These are phyloP conservation scores for Trachelus tabidus DNA, from an alignment of 2,888 invertebrate species.

Conservation along the genomic window DNA sequence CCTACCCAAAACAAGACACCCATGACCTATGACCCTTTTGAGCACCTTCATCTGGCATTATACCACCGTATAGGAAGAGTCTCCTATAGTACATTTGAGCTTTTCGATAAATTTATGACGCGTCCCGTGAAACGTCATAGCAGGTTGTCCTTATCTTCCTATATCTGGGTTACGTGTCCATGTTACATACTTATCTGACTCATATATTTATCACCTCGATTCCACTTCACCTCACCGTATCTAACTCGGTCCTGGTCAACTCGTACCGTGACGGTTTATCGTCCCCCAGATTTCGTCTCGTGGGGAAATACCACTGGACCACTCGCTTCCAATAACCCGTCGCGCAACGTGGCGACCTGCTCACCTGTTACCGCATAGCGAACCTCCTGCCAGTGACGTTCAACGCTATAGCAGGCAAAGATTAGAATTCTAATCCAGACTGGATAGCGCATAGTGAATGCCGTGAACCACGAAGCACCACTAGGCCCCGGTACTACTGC, in stretches of 20 bases:
- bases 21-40: conserved; percentile 17
- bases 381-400: too few species aligned
- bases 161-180: conserved; percentile 18
- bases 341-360: background rate
- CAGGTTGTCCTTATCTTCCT: conserved; percentile 26
- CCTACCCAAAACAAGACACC: conserved; percentile 23
- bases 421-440: too few species aligned
- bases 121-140: conserved; percentile 37
- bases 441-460: too few species aligned
- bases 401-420: too few species aligned
- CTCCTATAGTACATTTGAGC: too few species aligned
- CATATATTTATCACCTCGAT: background rate
- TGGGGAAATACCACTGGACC: background rate
- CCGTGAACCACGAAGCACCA: too few species aligned
- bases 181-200: background rate
- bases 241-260: too few species aligned
- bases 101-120: conserved; percentile 13
- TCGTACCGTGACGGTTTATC: too few species aligned
- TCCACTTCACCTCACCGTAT: background rate
- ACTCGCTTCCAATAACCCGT: background rate
- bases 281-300: too few species aligned
- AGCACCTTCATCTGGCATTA: too few species aligned
- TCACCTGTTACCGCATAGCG: too few species aligned
- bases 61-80: too few species aligned
- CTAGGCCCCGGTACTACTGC: background rate